Evolutionary conservation across 2,797 vertebrate species (phyloP).

Genomic region (Leucoraja ocellata): DNA sequence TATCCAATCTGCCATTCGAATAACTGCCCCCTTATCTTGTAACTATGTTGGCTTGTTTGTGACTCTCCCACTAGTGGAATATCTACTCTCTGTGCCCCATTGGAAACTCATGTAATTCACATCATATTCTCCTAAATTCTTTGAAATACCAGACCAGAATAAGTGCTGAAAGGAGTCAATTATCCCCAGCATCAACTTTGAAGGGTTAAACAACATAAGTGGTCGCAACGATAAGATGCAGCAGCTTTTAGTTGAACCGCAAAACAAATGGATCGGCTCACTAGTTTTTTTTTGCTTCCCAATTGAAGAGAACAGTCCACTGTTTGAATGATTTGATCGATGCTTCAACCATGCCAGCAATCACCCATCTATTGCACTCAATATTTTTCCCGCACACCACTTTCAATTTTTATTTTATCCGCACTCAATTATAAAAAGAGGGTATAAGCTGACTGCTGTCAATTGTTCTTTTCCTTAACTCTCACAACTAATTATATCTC

Average conservation of each 20-base stretch:
- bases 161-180: too few relatives aligned
- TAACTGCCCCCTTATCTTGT: too few relatives aligned
- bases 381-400: conserved; percentile 22
- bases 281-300: neutral
- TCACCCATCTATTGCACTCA: conserved; percentile 32
- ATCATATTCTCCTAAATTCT: too few relatives aligned
- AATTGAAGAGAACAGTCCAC: conserved; percentile 29
- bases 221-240: neutral
- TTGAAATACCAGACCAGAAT: too few relatives aligned
- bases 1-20: too few relatives aligned
- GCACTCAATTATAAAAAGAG: conserved; percentile 29
- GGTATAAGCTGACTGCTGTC: conserved; percentile 31
- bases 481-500: conserved; percentile 31
- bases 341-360: conserved; percentile 1
- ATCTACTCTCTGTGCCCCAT: too few relatives aligned
- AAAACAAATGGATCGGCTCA: conserved; percentile 17
- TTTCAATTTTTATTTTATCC: conserved; percentile 30
- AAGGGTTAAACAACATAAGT: too few relatives aligned
- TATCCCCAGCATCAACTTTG: neutral
- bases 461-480: conserved; percentile 32
- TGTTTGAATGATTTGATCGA: conserved; percentile 3
- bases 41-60: too few relatives aligned
- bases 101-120: too few relatives aligned
- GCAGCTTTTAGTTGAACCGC: neutral
- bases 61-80: too few relatives aligned